These are phyloP conservation scores for Phoeniculus purpureus DNA, from an alignment of 2,797 vertebrate genomes.

Conservation along the genomic window DNA sequence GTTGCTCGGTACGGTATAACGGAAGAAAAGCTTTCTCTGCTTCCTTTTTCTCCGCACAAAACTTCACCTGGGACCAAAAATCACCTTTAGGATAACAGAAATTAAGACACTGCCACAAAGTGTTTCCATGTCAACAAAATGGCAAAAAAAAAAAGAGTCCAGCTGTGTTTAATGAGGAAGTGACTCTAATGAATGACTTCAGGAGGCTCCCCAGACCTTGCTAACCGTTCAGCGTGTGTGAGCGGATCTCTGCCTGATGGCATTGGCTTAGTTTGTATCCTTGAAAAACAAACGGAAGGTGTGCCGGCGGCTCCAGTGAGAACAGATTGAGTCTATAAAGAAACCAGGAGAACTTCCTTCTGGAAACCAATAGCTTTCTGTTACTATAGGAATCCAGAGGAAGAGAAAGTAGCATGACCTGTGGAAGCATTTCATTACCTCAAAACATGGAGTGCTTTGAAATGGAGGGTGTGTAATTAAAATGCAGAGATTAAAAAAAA, in stretches of 20 bases:
- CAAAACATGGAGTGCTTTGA: slow-evolving; percentile 15
- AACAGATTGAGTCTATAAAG: slow-evolving; percentile 44
- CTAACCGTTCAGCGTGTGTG: not conserved
- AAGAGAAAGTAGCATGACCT: slow-evolving; percentile 21
- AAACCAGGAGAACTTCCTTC: slow-evolving; percentile 46
- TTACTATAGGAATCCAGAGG: slow-evolving; percentile 17
- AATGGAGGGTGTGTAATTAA: not conserved
- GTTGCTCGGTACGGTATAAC: not conserved
- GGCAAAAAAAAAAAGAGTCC: not conserved
- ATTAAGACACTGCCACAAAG: not conserved
- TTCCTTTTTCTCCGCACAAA: not conserved
- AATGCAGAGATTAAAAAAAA: not conserved
- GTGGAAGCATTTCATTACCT: slow-evolving; percentile 27
- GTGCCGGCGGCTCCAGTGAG: slow-evolving; percentile 34
- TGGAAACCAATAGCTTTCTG: slow-evolving; percentile 27
- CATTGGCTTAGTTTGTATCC: slow-evolving; percentile 24
- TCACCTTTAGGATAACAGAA: not conserved
- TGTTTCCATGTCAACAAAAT: not conserved
- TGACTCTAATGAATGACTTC: slow-evolving; percentile 10
- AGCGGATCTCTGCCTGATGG: slow-evolving; percentile 50
- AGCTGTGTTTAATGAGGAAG: slow-evolving; percentile 1
- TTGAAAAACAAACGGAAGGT: slow-evolving; percentile 42
- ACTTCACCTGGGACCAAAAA: slow-evolving; percentile 23
- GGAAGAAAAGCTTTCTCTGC: not conserved
- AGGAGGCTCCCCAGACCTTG: not conserved